Evolutionary conservation across 1,140 invertebrate genomes (phyloP), one percentile per base, ranked within the genome.

Genomic region (Psix sp.): DNA sequence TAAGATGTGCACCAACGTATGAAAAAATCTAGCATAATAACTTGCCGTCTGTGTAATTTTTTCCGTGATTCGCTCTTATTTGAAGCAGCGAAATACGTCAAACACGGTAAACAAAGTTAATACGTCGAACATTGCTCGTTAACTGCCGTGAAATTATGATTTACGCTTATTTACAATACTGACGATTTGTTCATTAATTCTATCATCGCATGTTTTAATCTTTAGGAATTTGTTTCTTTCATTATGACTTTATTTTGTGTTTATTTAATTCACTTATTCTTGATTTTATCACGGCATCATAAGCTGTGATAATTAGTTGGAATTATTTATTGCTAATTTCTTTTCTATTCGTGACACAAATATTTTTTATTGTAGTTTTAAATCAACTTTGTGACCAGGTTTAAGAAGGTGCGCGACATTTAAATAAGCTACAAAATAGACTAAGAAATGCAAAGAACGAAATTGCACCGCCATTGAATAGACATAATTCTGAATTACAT

Each of bases 371-470:
- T n/a, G n/a, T n/a, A n/a, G n/a, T n/a, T n/a, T n/a, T n/a, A n/a
- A n/a, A n/a, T n/a, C n/a, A n/a, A n/a, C n/a, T n/a, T n/a, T n/a
- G n/a, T n/a, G n/a, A n/a, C n/a, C n/a, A n/a, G n/a, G n/a, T n/a
- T n/a, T n/a, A n/a, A n/a, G n/a, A n/a, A n/a, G n/a, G 74, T 72
- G 63, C 67, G 70, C 65, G 74, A 80, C 65, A 74, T 68, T 71
- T 45, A 68, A 76, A 77, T 24, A 63, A 74, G 74, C 66, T 68
- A 66, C 73, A 74, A 78, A 70, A 70, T 46, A 71, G 74, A 77
- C 57, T 35, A 46, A 60, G 60, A 78, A 39, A 18, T n/a, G 18
- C 39, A 52, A 39, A 24, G 17, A 73, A 76, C 7, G 18, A 49
- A 36, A 49, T 49, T 31, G 14, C 7, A 1, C 46, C 3, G 33